Conservation (phyloP, 2,888 invertebrate genomes). For the Pocota personata region DNA sequence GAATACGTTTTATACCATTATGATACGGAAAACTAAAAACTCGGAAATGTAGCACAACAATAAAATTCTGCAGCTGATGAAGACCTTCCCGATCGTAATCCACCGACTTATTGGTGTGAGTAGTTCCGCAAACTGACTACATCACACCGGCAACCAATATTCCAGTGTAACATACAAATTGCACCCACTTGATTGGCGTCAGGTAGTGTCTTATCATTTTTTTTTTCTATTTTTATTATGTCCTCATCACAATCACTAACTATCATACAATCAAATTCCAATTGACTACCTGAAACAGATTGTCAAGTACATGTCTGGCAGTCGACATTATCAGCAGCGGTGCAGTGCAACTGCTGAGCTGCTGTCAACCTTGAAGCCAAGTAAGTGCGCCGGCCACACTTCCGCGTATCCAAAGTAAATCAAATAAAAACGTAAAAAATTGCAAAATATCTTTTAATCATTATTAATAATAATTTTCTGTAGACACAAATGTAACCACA, state of each 20-base stretch:
- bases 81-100: background rate
- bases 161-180: conserved; percentile 8
- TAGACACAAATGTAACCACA: conserved; percentile 29
- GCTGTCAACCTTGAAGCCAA: conserved; percentile 63
- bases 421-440: conserved; percentile 52
- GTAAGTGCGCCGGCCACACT: conserved; percentile 46
- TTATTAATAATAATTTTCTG: conserved; percentile 58
- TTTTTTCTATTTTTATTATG: conserved; percentile 5
- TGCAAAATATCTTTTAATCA: conserved; percentile 59
- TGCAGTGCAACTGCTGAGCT: background rate
- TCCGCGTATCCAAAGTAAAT: conserved; percentile 60
- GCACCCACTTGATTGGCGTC: conserved; percentile 51
- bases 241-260: conserved; percentile 47
- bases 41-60: too few species aligned
- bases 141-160: background rate
- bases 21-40: too few species aligned
- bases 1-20: too few species aligned
- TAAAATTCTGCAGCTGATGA: too few species aligned
- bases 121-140: background rate
- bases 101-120: background rate
- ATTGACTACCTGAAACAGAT: conserved; percentile 67
- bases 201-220: conserved; percentile 42
- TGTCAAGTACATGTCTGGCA: conserved; percentile 67
- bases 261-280: conserved; percentile 60
- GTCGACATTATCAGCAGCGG: conserved; percentile 64